Evolutionary conservation across 2,113 vertebrate species (phyloP), one percentile per base, ranked within the genome.

Genomic region (Eclectus roratus): DNA sequence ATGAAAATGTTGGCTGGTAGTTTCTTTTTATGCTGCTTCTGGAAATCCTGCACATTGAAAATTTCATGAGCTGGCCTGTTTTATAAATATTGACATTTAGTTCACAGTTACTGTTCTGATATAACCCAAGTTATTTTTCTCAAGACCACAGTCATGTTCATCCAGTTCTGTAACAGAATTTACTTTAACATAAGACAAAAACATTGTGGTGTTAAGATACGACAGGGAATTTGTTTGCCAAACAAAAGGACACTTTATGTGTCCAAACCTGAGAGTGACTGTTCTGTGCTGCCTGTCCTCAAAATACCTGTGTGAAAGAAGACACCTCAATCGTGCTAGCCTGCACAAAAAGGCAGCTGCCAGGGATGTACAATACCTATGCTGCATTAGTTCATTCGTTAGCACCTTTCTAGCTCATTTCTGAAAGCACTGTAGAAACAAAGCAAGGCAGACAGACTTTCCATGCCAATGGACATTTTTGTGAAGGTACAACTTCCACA

Each of bases 41-140:
- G 56, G 18, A 82, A 94, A 93, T 20, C 10, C 50, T 76, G 69
- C 31, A 50, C 6, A 5, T 28, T 66, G 43, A 85, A 91, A 91
- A 69, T 91, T 74, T 91, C 65, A 68, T 86, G 73, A 93, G 72
- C 50, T 91, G 85, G 58, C 68, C 60, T 92, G 83, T 82, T 78
- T 89, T 58, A 77, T 41, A 53, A 94, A 89, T 88, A 82, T 64
- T 94, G 74, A 86, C 63, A 89, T 96, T 97, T 91, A 96, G 95
- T 82, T 97, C 93, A 91, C 81, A 90, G 91, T 96, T 96, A 92
- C 74, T 93, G 83, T 80, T 84, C 81, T 93, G 70, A 78, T 92
- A 82, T 69, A 94, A 95, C 79, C 72, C 46, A 81, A 89, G n/a
- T 88, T 97, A 90, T 92, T 97, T 96, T 96, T 96, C 86, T 91